Conservation (phyloP, 37 sponge, comb jelly and placozoan genomes). For the Hexactinellida sp. region DNA sequence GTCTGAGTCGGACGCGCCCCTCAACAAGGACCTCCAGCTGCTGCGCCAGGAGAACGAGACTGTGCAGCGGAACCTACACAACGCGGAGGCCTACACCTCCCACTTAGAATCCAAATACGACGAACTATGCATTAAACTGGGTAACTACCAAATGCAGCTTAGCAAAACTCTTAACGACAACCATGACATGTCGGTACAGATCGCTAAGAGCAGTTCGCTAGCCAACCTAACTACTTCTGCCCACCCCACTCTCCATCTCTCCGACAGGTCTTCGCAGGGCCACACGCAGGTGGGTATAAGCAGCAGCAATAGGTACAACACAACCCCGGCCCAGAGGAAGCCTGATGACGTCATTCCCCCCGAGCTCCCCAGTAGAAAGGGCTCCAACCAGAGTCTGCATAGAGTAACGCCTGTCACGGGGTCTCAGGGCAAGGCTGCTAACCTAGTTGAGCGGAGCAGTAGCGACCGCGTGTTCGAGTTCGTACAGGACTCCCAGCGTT, state of each 20-base stretch:
- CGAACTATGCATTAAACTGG: not conserved
- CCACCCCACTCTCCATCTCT: not conserved
- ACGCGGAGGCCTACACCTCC: not conserved
- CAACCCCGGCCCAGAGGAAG: not conserved
- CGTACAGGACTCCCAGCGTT: not conserved
- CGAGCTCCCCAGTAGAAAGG: not conserved
- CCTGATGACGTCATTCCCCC: not conserved
- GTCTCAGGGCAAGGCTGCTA: not conserved
- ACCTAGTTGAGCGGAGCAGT: not conserved
- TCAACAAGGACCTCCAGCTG: not conserved
- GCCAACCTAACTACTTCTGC: not conserved
- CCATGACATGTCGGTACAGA: conserved; percentile 2
- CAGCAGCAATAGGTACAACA: not conserved
- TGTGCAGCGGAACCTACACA: not conserved
- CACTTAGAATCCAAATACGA: not conserved
- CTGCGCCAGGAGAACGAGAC: not conserved
- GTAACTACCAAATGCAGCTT: not conserved
- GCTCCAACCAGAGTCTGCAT: not conserved
- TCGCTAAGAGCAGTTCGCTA: conserved; percentile 1
- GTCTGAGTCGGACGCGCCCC: too few relatives aligned
- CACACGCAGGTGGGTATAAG: not conserved
- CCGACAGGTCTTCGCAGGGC: not conserved
- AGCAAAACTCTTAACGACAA: not conserved
- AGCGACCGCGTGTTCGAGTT: not conserved
- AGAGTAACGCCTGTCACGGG: not conserved